Evolutionary conservation across 2,113 vertebrate genomes (phyloP).

Genomic region (Caretta caretta): DNA sequence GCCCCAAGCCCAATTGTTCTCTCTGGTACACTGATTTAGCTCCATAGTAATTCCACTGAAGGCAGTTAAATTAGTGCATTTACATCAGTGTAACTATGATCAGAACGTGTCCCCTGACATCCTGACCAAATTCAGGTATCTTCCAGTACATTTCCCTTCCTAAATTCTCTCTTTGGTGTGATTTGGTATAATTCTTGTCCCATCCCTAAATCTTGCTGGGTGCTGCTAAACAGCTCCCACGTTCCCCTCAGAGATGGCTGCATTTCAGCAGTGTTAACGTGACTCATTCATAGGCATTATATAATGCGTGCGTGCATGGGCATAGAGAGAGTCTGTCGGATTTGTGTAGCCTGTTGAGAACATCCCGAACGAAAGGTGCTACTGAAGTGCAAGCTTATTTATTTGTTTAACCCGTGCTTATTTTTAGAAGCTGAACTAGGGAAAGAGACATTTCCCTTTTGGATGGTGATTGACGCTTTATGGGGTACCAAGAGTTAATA

Average conservation of each 20-base stretch:
- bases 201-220: background rate
- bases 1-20: background rate
- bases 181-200: background rate
- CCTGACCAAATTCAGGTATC: background rate
- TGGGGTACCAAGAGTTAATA: rapidly evolving
- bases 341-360: background rate
- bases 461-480: rapidly evolving
- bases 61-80: background rate
- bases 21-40: background rate
- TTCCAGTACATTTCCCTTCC: background rate
- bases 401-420: background rate
- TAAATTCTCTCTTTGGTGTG: background rate
- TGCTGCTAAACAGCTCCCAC: background rate
- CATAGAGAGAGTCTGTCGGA: rapidly evolving
- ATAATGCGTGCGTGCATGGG: background rate
- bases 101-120: background rate
- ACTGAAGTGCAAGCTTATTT: rapidly evolving
- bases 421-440: background rate
- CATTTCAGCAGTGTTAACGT: background rate
- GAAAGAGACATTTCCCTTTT: rapidly evolving
- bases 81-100: background rate
- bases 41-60: background rate
- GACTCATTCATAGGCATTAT: background rate
- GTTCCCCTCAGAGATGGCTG: too few species aligned
- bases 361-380: rapidly evolving